Percentiles rank a stretch among this genome's conserved stretches.
These are phyloP conservation scores for Spea bombifrons DNA, from an alignment of 2,113 vertebrate species.

Conservation along the genomic window DNA sequence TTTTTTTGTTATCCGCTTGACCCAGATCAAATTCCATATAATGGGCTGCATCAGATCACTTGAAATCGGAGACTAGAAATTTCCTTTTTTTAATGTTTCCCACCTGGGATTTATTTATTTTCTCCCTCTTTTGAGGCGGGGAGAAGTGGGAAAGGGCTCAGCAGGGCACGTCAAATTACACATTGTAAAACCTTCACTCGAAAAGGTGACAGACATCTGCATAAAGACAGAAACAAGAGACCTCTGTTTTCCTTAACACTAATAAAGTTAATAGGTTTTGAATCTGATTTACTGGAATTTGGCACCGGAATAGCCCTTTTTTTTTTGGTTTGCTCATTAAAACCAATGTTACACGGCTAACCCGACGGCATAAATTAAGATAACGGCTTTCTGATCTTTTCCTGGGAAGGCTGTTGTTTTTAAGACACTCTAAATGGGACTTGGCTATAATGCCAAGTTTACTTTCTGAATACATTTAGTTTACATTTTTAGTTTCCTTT, in stretches of 20 bases:
- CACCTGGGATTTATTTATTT: constrained; percentile 58
- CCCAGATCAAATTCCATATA: constrained; percentile 62
- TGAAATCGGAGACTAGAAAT: constrained; percentile 59
- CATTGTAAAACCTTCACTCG: constrained; percentile 56
- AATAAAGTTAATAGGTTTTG: constrained; percentile 26
- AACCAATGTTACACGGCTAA: constrained; percentile 8
- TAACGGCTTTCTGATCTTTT: constrained; percentile 33
- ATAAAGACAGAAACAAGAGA: constrained; percentile 27
- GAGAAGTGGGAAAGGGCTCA: constrained; percentile 48
- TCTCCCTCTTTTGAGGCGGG: no score
- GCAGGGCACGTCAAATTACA: constrained; percentile 53
- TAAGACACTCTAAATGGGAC: constrained; percentile 3
- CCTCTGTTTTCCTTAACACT: constrained; percentile 3
- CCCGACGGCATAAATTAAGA: neutral
- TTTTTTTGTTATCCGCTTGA: constrained; percentile 49
- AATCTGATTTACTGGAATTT: constrained; percentile 26
- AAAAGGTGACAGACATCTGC: constrained; percentile 50
- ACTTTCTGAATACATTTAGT: neutral
- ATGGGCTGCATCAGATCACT: constrained; percentile 61
- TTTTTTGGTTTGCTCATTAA: constrained; percentile 16
- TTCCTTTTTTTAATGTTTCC: constrained; percentile 58
- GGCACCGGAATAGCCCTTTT: constrained; percentile 8
- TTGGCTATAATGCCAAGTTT: constrained; percentile 10
- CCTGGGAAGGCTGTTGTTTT: constrained; percentile 35
- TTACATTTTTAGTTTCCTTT: no score